These are phyloP conservation scores for Eupithecia exiguata DNA, from an alignment of 2,888 invertebrate genomes.

Conservation along the genomic window DNA sequence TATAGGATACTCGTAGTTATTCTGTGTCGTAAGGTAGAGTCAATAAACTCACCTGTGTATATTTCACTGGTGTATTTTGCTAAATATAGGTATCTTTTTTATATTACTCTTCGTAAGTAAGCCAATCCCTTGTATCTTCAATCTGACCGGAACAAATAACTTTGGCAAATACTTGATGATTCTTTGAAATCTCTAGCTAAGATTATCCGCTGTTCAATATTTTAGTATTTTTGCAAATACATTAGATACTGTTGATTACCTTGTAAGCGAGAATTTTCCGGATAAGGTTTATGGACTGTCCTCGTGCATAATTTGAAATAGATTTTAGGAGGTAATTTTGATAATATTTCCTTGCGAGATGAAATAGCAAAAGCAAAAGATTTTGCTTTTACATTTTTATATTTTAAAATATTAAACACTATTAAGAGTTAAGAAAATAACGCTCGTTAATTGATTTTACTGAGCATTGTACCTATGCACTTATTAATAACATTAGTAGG, in stretches of 20 bases:
- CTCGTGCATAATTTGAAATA: background rate
- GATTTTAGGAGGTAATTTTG: background rate
- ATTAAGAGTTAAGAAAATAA: background rate
- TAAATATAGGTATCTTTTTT: background rate
- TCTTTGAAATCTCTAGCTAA: background rate
- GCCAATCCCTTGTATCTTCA: slow-evolving; percentile 1
- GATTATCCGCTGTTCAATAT: too few species aligned
- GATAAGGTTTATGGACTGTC: background rate
- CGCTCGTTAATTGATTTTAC: background rate
- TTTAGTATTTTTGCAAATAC: background rate
- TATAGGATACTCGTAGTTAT: background rate
- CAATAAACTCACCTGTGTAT: background rate
- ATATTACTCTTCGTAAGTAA: background rate
- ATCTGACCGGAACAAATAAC: slow-evolving; percentile 24
- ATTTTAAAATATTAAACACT: background rate
- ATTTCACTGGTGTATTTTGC: slow-evolving; percentile 9
- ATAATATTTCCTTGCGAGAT: background rate
- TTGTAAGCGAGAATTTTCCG: background rate
- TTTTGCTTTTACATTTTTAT: background rate
- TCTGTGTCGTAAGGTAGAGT: background rate
- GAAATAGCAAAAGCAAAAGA: background rate
- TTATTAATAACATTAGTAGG: background rate
- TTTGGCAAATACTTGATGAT: slow-evolving; percentile 9
- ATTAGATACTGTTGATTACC: background rate
- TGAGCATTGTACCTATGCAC: background rate